A percentile compares a stretch with the other conserved stretches of the same genome.
Conservation (phyloP, 2,888 invertebrate species). For the Sympetrum striolatum region DNA sequence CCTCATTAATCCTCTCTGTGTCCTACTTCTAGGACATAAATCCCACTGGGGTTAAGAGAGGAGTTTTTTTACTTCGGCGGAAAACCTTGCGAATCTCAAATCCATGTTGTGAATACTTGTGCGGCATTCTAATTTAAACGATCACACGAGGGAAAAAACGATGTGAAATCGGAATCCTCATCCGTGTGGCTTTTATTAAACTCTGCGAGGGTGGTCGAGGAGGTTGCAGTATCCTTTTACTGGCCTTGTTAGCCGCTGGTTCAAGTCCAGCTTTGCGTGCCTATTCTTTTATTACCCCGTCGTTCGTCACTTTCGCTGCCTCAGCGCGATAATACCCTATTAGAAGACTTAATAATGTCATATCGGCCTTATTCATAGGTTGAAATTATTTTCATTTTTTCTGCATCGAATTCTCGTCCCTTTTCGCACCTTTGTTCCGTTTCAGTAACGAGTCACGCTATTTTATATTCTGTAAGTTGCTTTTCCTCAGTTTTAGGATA, state of each 20-base stretch:
- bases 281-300: neutral
- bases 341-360: too few species aligned
- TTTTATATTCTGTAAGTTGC: too few species aligned
- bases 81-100: neutral
- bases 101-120: neutral
- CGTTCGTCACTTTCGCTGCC: neutral
- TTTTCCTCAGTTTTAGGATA: too few species aligned
- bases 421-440: too few species aligned
- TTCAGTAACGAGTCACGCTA: too few species aligned
- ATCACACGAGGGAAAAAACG: neutral
- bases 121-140: neutral
- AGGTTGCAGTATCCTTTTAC: neutral
- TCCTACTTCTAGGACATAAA: neutral
- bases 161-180: neutral
- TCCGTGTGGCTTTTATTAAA: neutral
- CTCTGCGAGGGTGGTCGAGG: neutral
- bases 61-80: neutral
- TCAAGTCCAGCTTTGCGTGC: neutral
- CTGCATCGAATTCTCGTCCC: too few species aligned
- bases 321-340: neutral
- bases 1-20: neutral
- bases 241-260: neutral
- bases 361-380: too few species aligned
- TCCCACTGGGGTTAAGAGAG: neutral
- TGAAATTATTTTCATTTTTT: too few species aligned